A percentile compares a stretch with the other conserved stretches of the same genome.
phyloP scores from a whole-genome alignment of 2,113 vertebrate species.

The Craseonycteris thonglongyai region DNA sequence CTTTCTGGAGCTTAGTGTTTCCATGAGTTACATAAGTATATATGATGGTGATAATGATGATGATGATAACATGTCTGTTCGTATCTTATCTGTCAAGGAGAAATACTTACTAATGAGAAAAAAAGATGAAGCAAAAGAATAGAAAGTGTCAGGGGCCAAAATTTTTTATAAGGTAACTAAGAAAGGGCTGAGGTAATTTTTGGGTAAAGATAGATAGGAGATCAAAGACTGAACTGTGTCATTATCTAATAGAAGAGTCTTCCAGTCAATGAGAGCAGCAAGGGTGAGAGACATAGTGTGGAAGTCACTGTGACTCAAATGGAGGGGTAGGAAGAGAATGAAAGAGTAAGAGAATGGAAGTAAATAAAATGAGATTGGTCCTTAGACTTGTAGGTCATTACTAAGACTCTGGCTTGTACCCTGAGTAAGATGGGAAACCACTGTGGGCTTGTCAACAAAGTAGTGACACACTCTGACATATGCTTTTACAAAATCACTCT shows the following conservation, averaged over 20 bases:
- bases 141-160: not conserved
- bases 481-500: not conserved
- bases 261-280: not conserved
- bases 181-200: not conserved
- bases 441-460: not conserved
- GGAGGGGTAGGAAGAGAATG: not conserved
- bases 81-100: not conserved
- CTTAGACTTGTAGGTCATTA: not conserved
- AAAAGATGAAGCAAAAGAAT: not conserved
- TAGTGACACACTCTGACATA: not conserved
- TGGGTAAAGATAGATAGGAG: not conserved
- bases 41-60: not conserved
- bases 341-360: not conserved
- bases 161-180: not conserved
- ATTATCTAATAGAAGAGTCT: not conserved
- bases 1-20: not conserved
- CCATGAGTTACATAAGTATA: not conserved
- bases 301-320: not conserved
- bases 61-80: not conserved
- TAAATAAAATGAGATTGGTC: not conserved
- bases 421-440: not conserved
- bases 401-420: not conserved
- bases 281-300: not conserved
- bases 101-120: not conserved
- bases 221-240: not conserved